phyloP scores from a whole-genome alignment of 2,113 vertebrate species.

The Pseudorasbora parva region DNA sequence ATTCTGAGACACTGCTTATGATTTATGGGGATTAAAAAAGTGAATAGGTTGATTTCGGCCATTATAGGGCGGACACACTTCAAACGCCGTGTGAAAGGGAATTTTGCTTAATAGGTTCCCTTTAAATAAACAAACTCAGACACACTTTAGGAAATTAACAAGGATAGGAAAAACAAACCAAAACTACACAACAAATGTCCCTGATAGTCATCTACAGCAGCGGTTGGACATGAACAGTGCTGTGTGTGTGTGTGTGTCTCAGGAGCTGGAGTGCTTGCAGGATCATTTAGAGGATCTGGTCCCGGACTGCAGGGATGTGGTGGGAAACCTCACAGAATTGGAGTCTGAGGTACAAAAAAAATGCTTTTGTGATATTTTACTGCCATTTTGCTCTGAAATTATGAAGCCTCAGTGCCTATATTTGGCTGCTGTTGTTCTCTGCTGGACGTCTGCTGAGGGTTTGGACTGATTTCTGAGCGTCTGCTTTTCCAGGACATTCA shows the following conservation, averaged over 20 bases:
- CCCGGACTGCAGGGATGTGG: slow-evolving; percentile 88
- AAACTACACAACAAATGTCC: not conserved
- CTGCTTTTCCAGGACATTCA: slow-evolving; percentile 87
- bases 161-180: too few species aligned
- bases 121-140: not conserved
- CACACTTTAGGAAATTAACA: too few species aligned
- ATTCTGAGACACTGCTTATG: too few species aligned
- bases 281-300: slow-evolving; percentile 93
- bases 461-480: not conserved
- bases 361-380: not conserved
- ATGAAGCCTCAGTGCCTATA: not conserved
- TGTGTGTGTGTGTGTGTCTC: not conserved
- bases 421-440: not conserved
- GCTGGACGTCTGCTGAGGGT: not conserved
- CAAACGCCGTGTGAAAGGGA: too few species aligned
- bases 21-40: too few species aligned
- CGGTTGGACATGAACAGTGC: too few species aligned
- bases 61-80: too few species aligned
- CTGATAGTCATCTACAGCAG: not conserved
- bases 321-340: slow-evolving; percentile 93
- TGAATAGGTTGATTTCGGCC: too few species aligned
- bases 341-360: slow-evolving; percentile 87
- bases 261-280: slow-evolving; percentile 97
- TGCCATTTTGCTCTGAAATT: not conserved
- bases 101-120: too few species aligned